These are phyloP conservation scores for Nipponacmea schrenckii DNA, from an alignment of 2,888 invertebrate species.

Conservation along the genomic window DNA sequence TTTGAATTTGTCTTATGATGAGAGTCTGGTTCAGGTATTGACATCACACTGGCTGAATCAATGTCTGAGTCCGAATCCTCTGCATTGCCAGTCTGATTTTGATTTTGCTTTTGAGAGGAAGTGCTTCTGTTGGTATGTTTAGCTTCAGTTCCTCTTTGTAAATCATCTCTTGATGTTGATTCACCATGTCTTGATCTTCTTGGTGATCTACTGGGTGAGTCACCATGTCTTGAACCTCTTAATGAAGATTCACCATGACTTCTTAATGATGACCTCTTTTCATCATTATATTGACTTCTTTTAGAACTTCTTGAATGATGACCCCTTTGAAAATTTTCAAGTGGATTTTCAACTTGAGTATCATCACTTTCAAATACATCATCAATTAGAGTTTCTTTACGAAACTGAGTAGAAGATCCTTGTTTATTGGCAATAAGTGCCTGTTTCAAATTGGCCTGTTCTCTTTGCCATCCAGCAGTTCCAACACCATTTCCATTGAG, in stretches of 20 bases:
- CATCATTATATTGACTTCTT: slow-evolving; percentile 16
- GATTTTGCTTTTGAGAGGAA: background rate
- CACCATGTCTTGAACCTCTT: too few species aligned
- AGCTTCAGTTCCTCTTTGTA: background rate
- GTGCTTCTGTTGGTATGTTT: background rate
- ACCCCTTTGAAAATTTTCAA: too few species aligned
- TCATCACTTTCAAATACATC: slow-evolving; percentile 28
- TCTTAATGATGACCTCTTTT: too few species aligned
- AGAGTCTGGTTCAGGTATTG: background rate
- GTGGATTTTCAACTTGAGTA: background rate
- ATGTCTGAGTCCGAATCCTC: background rate
- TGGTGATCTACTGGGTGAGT: too few species aligned
- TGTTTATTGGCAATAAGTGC: slow-evolving; percentile 12
- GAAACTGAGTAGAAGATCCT: background rate
- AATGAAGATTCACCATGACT: too few species aligned
- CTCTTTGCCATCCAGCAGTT: slow-evolving; percentile 9
- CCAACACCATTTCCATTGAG: slow-evolving; percentile 5
- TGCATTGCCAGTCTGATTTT: background rate
- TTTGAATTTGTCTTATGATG: too few species aligned
- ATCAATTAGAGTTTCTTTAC: slow-evolving; percentile 30
- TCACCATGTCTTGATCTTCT: background rate
- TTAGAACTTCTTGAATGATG: background rate
- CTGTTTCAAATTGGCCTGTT: slow-evolving; percentile 7
- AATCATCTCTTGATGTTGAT: background rate
- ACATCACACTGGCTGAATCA: background rate